Base-by-base conservation (phyloP, 1,140 invertebrate species). In the Steinernema khuongi region DNA sequence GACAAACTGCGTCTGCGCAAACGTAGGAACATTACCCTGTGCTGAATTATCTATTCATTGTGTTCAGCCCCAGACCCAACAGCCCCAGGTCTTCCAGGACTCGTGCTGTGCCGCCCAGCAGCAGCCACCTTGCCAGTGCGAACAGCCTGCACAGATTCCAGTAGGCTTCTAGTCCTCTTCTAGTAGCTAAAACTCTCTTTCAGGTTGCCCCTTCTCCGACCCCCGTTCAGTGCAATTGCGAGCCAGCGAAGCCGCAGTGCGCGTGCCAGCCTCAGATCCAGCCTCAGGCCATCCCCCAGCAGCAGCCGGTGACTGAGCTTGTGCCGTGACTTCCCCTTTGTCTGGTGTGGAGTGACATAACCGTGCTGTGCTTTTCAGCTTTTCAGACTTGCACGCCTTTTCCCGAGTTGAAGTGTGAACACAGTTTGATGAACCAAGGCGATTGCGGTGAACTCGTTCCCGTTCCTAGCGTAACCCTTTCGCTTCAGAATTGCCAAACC, bases 401-500 rank as follows among this genome's bases (percentile, higher is more conserved):
- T n/a, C n/a, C n/a, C n/a, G n/a, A n/a, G n/a, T n/a, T n/a, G n/a
- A n/a, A n/a, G n/a, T n/a, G n/a, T n/a, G n/a, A n/a, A n/a, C n/a
- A 41, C n/a, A 11, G 7, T 11, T 41, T 41, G 36, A 11, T 41
- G 7, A n/a, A 41, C 7, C 7, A 41, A 11, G 7, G 36, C 7
- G n/a, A 41, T 41, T 41, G 36, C 36, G 36, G 36, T 41, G 36
- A 41, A 41, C 36, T n/a, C 36, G 7, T 41, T 41, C n/a, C 19
- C 26, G 14, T 14, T 7, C 50, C 7, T 22, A 4, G 14, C 14
- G 14, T 26, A 11, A 26, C 26, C 50, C 14, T 17, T 26, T 17
- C 29, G 31, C 22, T 81, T 70, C 41, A 82, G 66, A 82, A 75
- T 60, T 83, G 81, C 41, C 77, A 80, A 50, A 77, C 78, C n/a